Evolutionary conservation across 23 tunicate species (phyloP).

Genomic region (Halocynthia roretzi): DNA sequence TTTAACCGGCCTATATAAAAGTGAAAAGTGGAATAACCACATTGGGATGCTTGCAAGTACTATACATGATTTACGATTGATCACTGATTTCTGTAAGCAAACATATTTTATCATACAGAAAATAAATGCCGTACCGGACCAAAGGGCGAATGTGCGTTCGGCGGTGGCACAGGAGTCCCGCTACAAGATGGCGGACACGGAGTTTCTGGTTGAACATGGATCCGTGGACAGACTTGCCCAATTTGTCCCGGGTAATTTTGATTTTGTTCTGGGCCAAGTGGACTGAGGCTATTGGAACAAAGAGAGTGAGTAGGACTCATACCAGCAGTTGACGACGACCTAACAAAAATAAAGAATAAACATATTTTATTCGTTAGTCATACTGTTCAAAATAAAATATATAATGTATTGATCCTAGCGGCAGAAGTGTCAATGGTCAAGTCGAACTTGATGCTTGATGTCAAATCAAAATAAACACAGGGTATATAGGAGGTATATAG

Average conservation of each 20-base stretch:
- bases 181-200: constrained; percentile 57
- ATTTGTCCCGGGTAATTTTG: constrained; percentile 2
- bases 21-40: too few relatives aligned
- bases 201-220: constrained; percentile 63
- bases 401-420: too few relatives aligned
- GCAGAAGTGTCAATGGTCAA: too few relatives aligned
- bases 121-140: constrained; percentile 30
- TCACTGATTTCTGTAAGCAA: not conserved
- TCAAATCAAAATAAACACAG: too few relatives aligned
- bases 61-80: not conserved
- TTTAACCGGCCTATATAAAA: too few relatives aligned
- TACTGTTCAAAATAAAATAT: too few relatives aligned
- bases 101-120: not conserved
- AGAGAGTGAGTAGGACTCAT: constrained; percentile 10
- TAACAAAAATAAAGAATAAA: too few relatives aligned
- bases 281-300: not conserved
- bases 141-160: constrained; percentile 16
- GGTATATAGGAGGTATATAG: too few relatives aligned
- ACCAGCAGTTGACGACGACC: too few relatives aligned
- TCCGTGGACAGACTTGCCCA: constrained; percentile 20
- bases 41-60: not conserved
- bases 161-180: constrained; percentile 36
- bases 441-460: too few relatives aligned
- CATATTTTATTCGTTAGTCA: too few relatives aligned
- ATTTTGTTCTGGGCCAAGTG: constrained; percentile 8